Conservation (phyloP, 2,797 vertebrate species). For the Acanthopagrus latus region DNA sequence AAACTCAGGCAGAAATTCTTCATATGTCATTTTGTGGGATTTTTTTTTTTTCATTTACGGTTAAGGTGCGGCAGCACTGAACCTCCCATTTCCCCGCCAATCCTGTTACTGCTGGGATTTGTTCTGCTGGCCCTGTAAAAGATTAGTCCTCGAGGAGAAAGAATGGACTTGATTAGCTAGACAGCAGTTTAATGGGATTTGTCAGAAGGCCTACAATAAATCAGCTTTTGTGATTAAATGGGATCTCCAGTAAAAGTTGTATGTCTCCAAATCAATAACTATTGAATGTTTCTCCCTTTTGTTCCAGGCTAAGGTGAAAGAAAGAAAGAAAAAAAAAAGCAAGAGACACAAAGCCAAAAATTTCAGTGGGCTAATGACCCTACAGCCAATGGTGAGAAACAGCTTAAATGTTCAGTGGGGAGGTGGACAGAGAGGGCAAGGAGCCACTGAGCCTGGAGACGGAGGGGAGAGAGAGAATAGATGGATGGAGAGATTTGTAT, state of each 20-base stretch:
- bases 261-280: constrained; percentile 87
- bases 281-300: constrained; percentile 86
- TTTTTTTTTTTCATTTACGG: constrained; percentile 70
- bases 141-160: constrained; percentile 87
- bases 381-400: constrained; percentile 60
- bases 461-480: constrained; percentile 22
- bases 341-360: constrained; percentile 74
- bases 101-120: constrained; percentile 87
- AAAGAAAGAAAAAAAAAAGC: constrained; percentile 38
- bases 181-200: constrained; percentile 92
- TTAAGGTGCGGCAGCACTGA: constrained; percentile 47
- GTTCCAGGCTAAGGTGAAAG: constrained; percentile 64
- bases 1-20: constrained; percentile 38
- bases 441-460: constrained; percentile 66
- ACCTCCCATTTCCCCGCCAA: constrained; percentile 75
- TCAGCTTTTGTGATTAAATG: constrained; percentile 92
- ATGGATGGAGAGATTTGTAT: constrained; percentile 59
- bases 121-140: constrained; percentile 86
- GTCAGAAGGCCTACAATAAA: constrained; percentile 88
- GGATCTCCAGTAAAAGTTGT: constrained; percentile 89
- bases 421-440: constrained; percentile 39
- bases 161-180: constrained; percentile 90
- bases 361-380: constrained; percentile 78
- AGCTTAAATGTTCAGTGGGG: constrained; percentile 55
- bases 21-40: constrained; percentile 33